phyloP scores from a whole-genome alignment of 2,888 invertebrate species.

The Dyspetes luteomarginatus region DNA sequence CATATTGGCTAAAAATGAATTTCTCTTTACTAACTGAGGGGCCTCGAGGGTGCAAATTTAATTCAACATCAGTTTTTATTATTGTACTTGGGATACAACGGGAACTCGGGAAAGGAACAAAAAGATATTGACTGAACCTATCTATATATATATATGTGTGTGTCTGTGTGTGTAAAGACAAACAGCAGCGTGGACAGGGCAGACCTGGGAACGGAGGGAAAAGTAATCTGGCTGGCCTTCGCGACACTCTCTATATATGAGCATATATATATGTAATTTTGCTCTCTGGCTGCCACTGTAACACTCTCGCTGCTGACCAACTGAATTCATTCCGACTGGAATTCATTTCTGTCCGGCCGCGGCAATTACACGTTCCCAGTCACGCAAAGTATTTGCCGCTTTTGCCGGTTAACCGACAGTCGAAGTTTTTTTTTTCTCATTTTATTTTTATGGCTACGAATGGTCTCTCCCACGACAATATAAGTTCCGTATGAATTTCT shows the following conservation, averaged over 20 bases:
- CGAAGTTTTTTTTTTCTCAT: constrained; percentile 35
- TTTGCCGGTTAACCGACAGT: constrained; percentile 38
- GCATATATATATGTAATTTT: constrained; percentile 34
- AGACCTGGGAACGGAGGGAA: constrained; percentile 75
- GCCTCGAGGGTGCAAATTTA: constrained; percentile 24
- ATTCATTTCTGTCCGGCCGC: constrained; percentile 61
- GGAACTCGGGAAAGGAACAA: constrained; percentile 60
- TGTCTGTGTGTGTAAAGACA: constrained; percentile 35
- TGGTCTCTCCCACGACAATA: constrained; percentile 61
- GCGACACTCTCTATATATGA: constrained; percentile 70
- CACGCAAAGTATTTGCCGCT: constrained; percentile 57
- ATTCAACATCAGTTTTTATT: constrained; percentile 56
- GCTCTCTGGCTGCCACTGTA: constrained; percentile 36
- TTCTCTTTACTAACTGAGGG: background rate
- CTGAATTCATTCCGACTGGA: constrained; percentile 64
- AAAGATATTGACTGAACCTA: constrained; percentile 55
- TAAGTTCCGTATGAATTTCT: constrained; percentile 36
- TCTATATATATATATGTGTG: too few relatives aligned
- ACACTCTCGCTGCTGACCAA: constrained; percentile 53
- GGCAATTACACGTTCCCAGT: constrained; percentile 62
- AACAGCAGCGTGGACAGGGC: constrained; percentile 44
- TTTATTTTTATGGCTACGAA: constrained; percentile 17
- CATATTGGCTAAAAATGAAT: too few relatives aligned
- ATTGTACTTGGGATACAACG: constrained; percentile 45
- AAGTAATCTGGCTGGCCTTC: constrained; percentile 79